Conservation (phyloP, 1,140 invertebrate genomes). For the Tyrophagus putrescentiae region DNA sequence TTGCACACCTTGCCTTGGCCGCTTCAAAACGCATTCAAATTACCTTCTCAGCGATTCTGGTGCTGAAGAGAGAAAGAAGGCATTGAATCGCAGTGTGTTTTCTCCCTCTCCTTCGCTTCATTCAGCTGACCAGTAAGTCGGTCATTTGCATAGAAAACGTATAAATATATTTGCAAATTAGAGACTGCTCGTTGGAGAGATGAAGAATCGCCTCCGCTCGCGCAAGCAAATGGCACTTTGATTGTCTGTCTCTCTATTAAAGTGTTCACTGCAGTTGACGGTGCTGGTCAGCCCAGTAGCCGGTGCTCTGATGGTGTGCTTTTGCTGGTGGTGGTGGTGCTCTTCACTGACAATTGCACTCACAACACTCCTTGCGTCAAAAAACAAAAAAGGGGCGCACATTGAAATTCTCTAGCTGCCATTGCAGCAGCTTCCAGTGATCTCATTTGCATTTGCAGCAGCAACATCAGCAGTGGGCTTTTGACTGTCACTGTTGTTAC, state of each 20-base stretch:
- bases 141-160: conserved; percentile 15
- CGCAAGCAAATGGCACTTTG: neutral
- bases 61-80: neutral
- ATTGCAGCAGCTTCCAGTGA: neutral
- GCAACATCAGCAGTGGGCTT: neutral
- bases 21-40: neutral
- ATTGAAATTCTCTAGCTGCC: no score
- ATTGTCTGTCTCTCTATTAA: neutral
- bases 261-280: no score
- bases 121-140: neutral
- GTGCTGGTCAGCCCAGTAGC: no score
- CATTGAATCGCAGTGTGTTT: no score
- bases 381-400: no score
- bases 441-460: conserved; percentile 10
- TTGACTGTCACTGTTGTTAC: neutral
- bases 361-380: no score
- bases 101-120: no score
- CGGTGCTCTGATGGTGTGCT: no score
- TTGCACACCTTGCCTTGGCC: neutral
- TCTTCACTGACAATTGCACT: no score
- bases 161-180: conserved; percentile 20
- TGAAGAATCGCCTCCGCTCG: neutral
- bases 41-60: neutral
- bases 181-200: neutral
- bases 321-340: no score